Conservation (phyloP, 2,113 vertebrate genomes). For the Austrofundulus limnaeus region DNA sequence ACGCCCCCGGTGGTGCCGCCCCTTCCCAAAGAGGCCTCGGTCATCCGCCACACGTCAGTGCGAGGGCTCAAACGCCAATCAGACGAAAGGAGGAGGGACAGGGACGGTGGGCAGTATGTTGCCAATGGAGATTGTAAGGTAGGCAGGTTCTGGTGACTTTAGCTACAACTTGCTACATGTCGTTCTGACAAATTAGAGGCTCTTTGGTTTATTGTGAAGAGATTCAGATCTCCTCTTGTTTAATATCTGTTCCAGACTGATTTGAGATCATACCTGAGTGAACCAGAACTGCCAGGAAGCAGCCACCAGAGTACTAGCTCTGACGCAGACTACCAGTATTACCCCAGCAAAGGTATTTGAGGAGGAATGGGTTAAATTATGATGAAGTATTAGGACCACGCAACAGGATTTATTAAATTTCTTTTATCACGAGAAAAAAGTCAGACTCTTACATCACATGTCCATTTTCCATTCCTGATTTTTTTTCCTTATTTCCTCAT, state of each 20-base stretch:
- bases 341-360: constrained; percentile 84
- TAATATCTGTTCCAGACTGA: constrained; percentile 78
- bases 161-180: not conserved
- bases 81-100: constrained; percentile 91
- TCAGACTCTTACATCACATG: too few species aligned
- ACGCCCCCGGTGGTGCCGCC: constrained; percentile 91
- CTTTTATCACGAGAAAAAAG: too few species aligned
- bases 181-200: not conserved
- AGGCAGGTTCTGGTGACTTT: not conserved
- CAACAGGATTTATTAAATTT: too few species aligned
- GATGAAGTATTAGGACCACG: too few species aligned
- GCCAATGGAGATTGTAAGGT: constrained; percentile 91
- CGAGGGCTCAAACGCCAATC: constrained; percentile 95
- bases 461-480: too few species aligned
- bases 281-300: constrained; percentile 86
- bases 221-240: not conserved
- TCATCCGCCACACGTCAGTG: constrained; percentile 93
- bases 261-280: constrained; percentile 89
- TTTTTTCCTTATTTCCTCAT: too few species aligned
- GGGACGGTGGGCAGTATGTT: constrained; percentile 84
- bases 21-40: constrained; percentile 88
- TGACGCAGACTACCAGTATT: constrained; percentile 84
- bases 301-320: constrained; percentile 67
- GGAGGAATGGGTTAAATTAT: not conserved
- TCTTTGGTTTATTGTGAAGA: not conserved